Evolutionary conservation across 2,888 invertebrate genomes (phyloP), one percentile per base, ranked within the genome.

Genomic region (Plebejus melissa): DNA sequence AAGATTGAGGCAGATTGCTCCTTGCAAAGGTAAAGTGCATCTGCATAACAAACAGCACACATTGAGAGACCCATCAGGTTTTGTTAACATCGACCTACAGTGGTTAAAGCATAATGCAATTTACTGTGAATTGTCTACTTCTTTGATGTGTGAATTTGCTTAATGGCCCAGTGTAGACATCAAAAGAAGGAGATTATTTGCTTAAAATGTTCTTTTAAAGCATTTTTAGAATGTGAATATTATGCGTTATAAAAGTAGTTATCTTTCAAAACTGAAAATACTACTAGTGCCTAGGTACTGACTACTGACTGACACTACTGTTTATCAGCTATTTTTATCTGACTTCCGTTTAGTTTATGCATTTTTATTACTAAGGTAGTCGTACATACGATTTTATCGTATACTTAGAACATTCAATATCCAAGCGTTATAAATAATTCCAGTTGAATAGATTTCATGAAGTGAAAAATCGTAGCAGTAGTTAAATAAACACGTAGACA

Each of bases 321-420:
- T 71, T 69, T 71, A 71, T 71, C 71, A 41, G 28, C 46, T 71
- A 71, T 41, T 71, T 71, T 71, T 41, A 71, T 71, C 71, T 71
- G 4, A 46, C 46, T 71, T 71, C 71, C 71, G 71, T 46, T 71
- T 22, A 41, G 22, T 46, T 22, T 46, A 28, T 71, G 11, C 11
- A 11, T 28, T 41, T 22, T 41, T 13, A 65, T 65, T 65, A 60
- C 60, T 22, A 2, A 65, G 13, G 60, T 60, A 60, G 46, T 38
- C 1, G 60, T 65, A 13, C 4, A 32, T 16, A 65, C 65, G 60
- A 13, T 3, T 9, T 22, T 65, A 54, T 9, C 11, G 11, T 28
- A 22, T 22, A 57, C n/a, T 1, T 57, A 57, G 5, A 57, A 57
- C 4, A 57, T 16, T 57, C 5, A 16, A 57, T n/a, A 57, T 57